Percentiles rank a stretch among this genome's conserved stretches.
These are phyloP conservation scores for Setophaga coronata DNA, from an alignment of 2,113 vertebrate genomes.

Conservation along the genomic window DNA sequence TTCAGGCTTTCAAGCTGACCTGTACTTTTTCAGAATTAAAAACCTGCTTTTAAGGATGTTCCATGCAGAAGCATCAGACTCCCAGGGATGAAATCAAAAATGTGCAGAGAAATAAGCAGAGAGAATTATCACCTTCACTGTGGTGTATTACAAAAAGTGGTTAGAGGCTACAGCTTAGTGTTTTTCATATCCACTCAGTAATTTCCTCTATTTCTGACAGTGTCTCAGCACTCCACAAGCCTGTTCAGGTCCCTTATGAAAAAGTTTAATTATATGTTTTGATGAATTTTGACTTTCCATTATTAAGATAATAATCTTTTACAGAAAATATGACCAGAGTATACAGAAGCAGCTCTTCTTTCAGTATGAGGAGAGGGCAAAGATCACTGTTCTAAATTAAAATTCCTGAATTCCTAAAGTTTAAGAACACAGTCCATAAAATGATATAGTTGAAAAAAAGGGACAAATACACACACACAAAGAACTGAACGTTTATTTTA, in stretches of 20 bases:
- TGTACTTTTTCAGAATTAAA: background rate
- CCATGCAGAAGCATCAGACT: background rate
- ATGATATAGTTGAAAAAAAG: fast-evolving
- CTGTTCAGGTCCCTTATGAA: background rate
- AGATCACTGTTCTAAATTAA: background rate
- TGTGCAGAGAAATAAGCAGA: background rate
- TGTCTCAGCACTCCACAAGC: background rate
- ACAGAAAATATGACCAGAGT: background rate
- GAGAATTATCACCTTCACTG: background rate
- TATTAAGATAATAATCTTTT: background rate
- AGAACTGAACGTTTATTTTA: background rate
- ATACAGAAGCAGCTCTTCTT: background rate
- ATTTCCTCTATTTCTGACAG: background rate
- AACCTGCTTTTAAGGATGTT: background rate
- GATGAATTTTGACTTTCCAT: background rate
- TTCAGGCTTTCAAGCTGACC: background rate
- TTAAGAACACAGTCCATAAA: background rate
- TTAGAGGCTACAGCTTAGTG: background rate
- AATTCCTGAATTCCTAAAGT: background rate
- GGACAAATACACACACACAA: background rate
- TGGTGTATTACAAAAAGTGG: background rate
- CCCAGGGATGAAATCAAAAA: background rate
- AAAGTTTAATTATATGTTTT: background rate
- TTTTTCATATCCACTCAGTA: background rate
- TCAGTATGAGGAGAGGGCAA: background rate